Percentiles rank a stretch among this genome's conserved stretches.
phyloP scores from a whole-genome alignment of 2,113 vertebrate genomes.

The Gracilinanus agilis region DNA sequence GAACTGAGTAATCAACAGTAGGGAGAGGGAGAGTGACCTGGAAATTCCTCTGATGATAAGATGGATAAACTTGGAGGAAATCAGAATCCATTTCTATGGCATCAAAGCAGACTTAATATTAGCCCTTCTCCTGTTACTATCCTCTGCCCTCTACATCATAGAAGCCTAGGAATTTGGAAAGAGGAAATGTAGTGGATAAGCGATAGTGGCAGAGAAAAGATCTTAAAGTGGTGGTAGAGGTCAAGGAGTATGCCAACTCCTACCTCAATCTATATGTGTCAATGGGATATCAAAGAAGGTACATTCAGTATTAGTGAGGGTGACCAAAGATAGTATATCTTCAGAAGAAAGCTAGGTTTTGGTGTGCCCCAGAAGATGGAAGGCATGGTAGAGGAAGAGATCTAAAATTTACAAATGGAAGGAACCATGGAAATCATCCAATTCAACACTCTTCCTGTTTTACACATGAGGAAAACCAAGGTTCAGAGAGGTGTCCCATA shows the following conservation, averaged over 20 bases:
- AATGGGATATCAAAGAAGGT: background rate
- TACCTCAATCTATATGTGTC: background rate
- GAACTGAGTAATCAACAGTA: background rate
- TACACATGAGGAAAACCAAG: background rate
- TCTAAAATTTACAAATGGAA: background rate
- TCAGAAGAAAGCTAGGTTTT: background rate
- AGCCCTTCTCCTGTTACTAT: background rate
- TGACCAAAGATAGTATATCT: background rate
- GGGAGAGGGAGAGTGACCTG: background rate
- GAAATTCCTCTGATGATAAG: background rate
- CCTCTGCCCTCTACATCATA: background rate
- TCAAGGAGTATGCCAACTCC: background rate
- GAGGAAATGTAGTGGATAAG: background rate
- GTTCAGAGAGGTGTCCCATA: background rate
- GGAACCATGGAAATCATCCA: background rate
- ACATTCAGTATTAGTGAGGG: background rate
- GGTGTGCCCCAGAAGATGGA: background rate
- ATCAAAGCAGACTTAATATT: background rate
- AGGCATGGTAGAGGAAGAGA: background rate
- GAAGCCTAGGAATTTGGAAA: background rate
- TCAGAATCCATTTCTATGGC: background rate
- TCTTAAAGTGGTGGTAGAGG: background rate
- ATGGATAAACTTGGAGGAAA: background rate
- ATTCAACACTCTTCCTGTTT: background rate
- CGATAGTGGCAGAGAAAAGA: background rate